Evolutionary conservation across 2,113 vertebrate species (phyloP).

Genomic region (Onychostruthus taczanowskii): DNA sequence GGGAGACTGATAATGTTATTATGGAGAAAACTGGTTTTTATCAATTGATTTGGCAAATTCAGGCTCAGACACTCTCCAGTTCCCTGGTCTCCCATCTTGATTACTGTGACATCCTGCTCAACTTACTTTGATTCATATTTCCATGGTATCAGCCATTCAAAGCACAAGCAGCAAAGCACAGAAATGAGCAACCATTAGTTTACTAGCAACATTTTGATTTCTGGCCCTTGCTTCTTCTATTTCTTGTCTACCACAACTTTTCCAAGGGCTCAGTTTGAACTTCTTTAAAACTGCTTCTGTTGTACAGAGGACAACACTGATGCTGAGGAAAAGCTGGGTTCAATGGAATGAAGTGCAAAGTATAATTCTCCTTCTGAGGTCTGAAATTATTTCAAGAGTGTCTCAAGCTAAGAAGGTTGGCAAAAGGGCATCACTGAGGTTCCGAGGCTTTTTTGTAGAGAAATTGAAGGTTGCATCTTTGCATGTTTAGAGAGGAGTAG

Average conservation of each 20-base stretch:
- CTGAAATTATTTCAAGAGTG: not conserved
- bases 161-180: not conserved
- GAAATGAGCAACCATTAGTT: not conserved
- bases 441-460: not conserved
- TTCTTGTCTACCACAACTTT: not conserved
- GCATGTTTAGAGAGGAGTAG: not conserved
- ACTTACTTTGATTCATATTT: not conserved
- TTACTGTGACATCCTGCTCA: not conserved
- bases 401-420: not conserved
- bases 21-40: slow-evolving; percentile 6
- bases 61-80: not conserved
- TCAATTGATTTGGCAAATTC: slow-evolving; percentile 46
- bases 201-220: not conserved
- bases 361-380: not conserved
- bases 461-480: not conserved
- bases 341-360: not conserved
- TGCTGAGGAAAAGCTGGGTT: not conserved
- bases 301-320: rapidly evolving
- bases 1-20: slow-evolving; percentile 23
- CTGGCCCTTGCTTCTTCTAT: not conserved
- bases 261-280: not conserved
- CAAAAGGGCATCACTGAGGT: not conserved
- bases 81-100: not conserved
- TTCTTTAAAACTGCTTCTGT: not conserved
- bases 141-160: not conserved